A percentile compares a stretch with the other conserved stretches of the same genome.
Evolutionary conservation across 2,888 invertebrate species (phyloP).

Genomic region (Polyommatus icarus): DNA sequence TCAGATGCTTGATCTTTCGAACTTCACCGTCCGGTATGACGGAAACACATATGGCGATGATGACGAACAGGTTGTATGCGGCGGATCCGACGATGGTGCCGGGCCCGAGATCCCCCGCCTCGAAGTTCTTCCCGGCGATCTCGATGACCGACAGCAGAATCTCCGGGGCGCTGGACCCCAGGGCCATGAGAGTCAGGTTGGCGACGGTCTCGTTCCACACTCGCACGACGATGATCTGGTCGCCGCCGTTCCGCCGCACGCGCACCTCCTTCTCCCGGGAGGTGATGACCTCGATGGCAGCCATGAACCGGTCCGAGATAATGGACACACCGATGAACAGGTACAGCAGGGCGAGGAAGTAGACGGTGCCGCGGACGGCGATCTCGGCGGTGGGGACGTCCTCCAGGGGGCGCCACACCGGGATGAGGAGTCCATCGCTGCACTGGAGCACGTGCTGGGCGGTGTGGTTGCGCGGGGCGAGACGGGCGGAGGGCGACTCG

Average conservation of each 20-base stretch:
- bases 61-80: slow-evolving; percentile 98
- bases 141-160: slow-evolving; percentile 98
- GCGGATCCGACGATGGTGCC: slow-evolving; percentile 99
- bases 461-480: slow-evolving; percentile 64
- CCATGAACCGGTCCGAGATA: slow-evolving; percentile 99
- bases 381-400: slow-evolving; percentile 88
- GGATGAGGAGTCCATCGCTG: slow-evolving; percentile 91
- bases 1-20: slow-evolving; percentile 95
- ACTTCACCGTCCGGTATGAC: slow-evolving; percentile 95
- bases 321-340: slow-evolving; percentile 99
- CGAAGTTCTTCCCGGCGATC: slow-evolving; percentile 96
- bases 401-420: slow-evolving; percentile 92
- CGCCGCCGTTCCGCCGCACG: slow-evolving; percentile 93
- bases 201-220: slow-evolving; percentile 99
- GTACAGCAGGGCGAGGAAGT: slow-evolving; percentile 93
- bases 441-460: slow-evolving; percentile 80
- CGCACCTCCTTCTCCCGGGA: slow-evolving; percentile 97
- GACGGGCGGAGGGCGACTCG: slow-evolving; percentile 64
- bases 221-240: slow-evolving; percentile 94
- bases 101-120: slow-evolving; percentile 98
- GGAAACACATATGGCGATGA: slow-evolving; percentile 95
- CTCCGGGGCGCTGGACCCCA: slow-evolving; percentile 99
- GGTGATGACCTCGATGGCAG: slow-evolving; percentile 99
- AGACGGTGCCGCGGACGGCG: slow-evolving; percentile 92
- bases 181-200: slow-evolving; percentile 98